Percentiles rank a stretch among this genome's conserved stretches.
Conservation (phyloP, 2,888 invertebrate genomes). For the Serrognathus titanus region DNA sequence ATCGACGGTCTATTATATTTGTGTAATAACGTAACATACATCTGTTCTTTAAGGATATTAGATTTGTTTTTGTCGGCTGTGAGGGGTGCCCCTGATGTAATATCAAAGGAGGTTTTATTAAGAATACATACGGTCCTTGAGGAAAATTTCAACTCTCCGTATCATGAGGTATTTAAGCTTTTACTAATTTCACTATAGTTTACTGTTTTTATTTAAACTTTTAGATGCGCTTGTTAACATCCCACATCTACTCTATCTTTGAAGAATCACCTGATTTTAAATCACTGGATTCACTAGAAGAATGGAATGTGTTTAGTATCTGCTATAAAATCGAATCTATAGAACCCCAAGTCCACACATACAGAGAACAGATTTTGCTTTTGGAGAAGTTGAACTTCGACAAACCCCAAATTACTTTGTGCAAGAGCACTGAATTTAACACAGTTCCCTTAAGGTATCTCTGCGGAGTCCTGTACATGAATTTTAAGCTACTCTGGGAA, state of each 20-base stretch:
- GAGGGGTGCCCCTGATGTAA: slow-evolving; percentile 48
- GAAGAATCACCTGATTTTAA: slow-evolving; percentile 52
- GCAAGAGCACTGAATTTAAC: slow-evolving; percentile 57
- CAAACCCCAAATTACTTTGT: slow-evolving; percentile 53
- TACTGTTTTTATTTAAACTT: slow-evolving; percentile 31
- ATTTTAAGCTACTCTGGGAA: slow-evolving; percentile 88
- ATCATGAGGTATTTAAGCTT: slow-evolving; percentile 55
- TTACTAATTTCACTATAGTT: not conserved
- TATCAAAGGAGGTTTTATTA: slow-evolving; percentile 48
- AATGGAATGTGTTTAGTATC: slow-evolving; percentile 61
- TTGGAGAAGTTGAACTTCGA: slow-evolving; percentile 71
- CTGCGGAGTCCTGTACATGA: slow-evolving; percentile 77
- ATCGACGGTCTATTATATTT: slow-evolving; percentile 50
- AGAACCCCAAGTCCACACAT: slow-evolving; percentile 70
- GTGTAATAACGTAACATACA: slow-evolving; percentile 49
- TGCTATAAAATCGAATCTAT: slow-evolving; percentile 71
- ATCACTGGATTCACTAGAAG: slow-evolving; percentile 43
- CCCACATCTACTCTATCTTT: slow-evolving; percentile 72
- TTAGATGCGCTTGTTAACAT: slow-evolving; percentile 65
- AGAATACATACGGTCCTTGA: slow-evolving; percentile 56
- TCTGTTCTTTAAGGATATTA: slow-evolving; percentile 53
- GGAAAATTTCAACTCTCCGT: slow-evolving; percentile 64
- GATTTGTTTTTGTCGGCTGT: slow-evolving; percentile 56
- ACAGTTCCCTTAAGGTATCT: slow-evolving; percentile 72
- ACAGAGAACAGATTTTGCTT: slow-evolving; percentile 71